Base-by-base conservation (phyloP, 2,113 vertebrate species). In the Emydocephalus ijimae region DNA sequence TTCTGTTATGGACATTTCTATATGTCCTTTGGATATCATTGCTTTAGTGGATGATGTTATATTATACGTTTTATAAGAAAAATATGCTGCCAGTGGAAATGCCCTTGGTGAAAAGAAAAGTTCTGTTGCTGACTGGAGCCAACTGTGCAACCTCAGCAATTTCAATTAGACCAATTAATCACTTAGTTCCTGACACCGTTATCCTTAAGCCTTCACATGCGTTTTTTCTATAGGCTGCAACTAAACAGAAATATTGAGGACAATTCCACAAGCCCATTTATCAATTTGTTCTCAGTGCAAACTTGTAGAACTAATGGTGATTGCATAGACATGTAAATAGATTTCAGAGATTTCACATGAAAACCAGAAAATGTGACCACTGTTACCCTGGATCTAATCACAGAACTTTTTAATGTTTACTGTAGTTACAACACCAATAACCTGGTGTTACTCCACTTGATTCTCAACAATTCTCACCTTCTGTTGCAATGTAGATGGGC, bases 151-250 rank as follows among this genome's bases (percentile, higher is more conserved):
- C 92, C 92, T 92, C 86, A 94, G 64, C 0, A 0, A 95, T 94
- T 95, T 93, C 55, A 3, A 64, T 91, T 93, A 96, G 85, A 5
- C 4, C 91, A 92, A 94, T 95, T 96, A 95, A 95, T 94, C 94
- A 95, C 95, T 96, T 91, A 54, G 91, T 89, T 95, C 94, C 95
- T 91, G 91, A 94, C 90, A 43, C 87, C 92, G 89, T 95, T 93
- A 88, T 91, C 86, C 92, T 92, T 92, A 91, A 57, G 92, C 94
- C 81, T 95, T 92, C 94, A 95, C 94, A 94, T 94, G 88, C 94
- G 87, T 88, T 95, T 93, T 95, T 86, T 94, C 23, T 39, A 93
- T 87, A 94, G 20, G 69, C 90, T 55, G 55, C n/a, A 91, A 54
- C 91, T 87, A 94, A 92, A 89, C 4, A 87, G 48, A 89, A 94